These are phyloP conservation scores for Drosophila pseudotalamancana DNA, from an alignment of 2,888 invertebrate genomes.

Conservation along the genomic window DNA sequence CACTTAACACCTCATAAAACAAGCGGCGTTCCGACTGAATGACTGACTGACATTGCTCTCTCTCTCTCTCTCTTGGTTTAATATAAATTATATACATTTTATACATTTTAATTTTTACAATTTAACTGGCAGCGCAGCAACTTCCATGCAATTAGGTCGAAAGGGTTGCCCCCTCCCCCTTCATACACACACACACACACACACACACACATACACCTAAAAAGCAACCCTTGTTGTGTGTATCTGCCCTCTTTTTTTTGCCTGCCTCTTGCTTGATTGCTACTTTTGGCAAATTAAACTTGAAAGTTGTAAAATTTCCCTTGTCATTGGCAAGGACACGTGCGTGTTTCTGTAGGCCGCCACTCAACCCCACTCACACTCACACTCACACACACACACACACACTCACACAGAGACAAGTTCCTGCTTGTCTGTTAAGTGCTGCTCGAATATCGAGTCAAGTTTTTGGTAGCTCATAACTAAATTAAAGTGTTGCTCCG, in stretches of 20 bases:
- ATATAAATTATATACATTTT: conserved; percentile 77
- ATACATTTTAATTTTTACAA: conserved; percentile 77
- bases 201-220: conserved; percentile 6
- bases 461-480: conserved; percentile 51
- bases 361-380: not conserved
- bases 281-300: conserved; percentile 80
- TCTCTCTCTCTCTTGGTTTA: conserved; percentile 35
- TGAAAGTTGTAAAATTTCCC: conserved; percentile 81
- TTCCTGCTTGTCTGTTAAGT: conserved; percentile 35
- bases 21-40: conserved; percentile 65
- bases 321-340: conserved; percentile 80
- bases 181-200: conserved; percentile 4
- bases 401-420: conserved; percentile 7
- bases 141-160: conserved; percentile 80
- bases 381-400: not conserved
- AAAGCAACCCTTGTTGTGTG: conserved; percentile 42
- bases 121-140: conserved; percentile 71
- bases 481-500: conserved; percentile 55
- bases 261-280: conserved; percentile 68
- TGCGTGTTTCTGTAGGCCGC: conserved; percentile 58
- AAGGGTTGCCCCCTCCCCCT: conserved; percentile 62
- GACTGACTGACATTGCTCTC: conserved; percentile 29
- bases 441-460: conserved; percentile 26
- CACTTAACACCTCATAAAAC: conserved; percentile 81
- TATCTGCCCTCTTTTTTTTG: conserved; percentile 4